Base-by-base conservation (phyloP, 2,113 vertebrate species). In the Meleagris gallopavo region DNA sequence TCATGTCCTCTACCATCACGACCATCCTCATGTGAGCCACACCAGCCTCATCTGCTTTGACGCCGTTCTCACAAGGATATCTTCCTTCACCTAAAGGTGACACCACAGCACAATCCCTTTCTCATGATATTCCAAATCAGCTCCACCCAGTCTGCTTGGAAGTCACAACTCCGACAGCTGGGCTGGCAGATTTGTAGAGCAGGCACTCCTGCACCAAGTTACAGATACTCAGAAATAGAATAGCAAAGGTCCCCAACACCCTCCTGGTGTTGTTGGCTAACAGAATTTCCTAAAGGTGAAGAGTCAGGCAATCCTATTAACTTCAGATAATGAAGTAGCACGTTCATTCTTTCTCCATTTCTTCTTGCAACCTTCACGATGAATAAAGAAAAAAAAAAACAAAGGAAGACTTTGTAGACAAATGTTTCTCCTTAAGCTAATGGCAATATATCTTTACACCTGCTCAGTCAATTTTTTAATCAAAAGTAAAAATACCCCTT, bases 401-500 rank as follows among this genome's bases (percentile, higher is more conserved):
- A 65, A 77, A 83, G 55, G 21, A 95, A 85, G 71, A 34, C 11
- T 48, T 58, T 32, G 13, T n/a, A 72, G 52, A 36, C 72, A 88
- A 81, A 72, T 40, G 8, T 24, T 84, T 88, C 52, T 61, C 65
- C 36, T 90, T 91, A 48, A 69, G 40, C 27, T 88, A 80, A 82
- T 52, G 27, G 69, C 65, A 69, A 54, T 93, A 17, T 65, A 60
- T 88, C 83, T 81, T 81, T 65, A 91, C 30, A 90, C 27, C 34
- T 84, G 6, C 54, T 89, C 88, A 58, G 65, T 34, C 83, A 74
- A 78, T 91, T 95, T 95, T 93, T 91, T 90, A 90, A 91, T 94
- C 73, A 90, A 61, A 94, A 88, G 52, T 74, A 75, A 83, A 83
- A 94, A 87, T 83, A 81, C 20, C 4, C 30, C 84, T 38, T 89